Evolutionary conservation across 2,888 invertebrate species (phyloP).

Genomic region (Rhingia rostrata): DNA sequence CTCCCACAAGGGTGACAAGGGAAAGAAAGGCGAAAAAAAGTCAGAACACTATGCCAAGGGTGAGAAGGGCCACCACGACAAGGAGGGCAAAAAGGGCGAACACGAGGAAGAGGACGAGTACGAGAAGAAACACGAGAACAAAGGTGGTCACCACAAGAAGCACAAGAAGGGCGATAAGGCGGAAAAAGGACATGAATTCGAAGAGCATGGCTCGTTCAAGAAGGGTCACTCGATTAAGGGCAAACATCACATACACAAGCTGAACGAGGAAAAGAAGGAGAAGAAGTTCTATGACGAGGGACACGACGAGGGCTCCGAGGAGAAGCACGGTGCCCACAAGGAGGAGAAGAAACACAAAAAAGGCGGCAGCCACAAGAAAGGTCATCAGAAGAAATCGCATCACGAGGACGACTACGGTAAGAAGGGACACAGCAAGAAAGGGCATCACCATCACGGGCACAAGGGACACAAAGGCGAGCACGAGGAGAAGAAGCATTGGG

Average conservation of each 20-base stretch:
- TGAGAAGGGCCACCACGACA: constrained; percentile 89
- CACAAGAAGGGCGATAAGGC: constrained; percentile 84
- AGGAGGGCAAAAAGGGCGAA: constrained; percentile 84
- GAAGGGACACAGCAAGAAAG: constrained; percentile 91
- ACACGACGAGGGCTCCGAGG: constrained; percentile 91
- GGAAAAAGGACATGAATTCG: constrained; percentile 83
- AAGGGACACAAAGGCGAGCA: constrained; percentile 91
- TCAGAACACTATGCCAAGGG: constrained; percentile 87
- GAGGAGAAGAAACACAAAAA: constrained; percentile 92
- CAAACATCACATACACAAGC: constrained; percentile 92
- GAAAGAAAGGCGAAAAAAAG: constrained; percentile 88
- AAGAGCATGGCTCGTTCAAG: constrained; percentile 87
- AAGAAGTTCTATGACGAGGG: constrained; percentile 94
- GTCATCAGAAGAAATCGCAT: constrained; percentile 90
- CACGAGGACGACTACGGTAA: constrained; percentile 91
- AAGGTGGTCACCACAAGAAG: constrained; percentile 83
- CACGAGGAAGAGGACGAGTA: constrained; percentile 83
- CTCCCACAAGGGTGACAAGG: constrained; percentile 87
- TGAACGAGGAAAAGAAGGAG: constrained; percentile 93
- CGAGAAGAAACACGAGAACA: constrained; percentile 84
- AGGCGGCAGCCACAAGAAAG: constrained; percentile 91
- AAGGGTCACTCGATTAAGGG: constrained; percentile 94
- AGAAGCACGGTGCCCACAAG: constrained; percentile 91
- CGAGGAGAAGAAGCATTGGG: constrained; percentile 90
- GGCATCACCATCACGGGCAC: constrained; percentile 90